Evolutionary conservation across 2,797 vertebrate genomes (phyloP), one percentile per base, ranked within the genome.

Genomic region (Hydrocynus forskahlii): DNA sequence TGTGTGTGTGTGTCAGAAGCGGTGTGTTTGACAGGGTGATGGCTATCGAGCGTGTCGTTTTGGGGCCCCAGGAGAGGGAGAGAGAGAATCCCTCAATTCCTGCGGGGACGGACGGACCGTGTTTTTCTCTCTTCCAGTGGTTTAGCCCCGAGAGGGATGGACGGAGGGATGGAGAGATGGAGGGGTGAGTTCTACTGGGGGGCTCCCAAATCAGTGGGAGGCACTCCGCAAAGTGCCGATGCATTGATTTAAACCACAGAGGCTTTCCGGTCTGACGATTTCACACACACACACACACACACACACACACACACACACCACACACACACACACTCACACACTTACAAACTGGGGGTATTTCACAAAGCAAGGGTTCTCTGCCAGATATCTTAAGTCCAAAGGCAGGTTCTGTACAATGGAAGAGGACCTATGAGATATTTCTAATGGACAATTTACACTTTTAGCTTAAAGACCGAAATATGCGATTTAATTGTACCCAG

Each of bases 171-270:
- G 67, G 79, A 68, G 9, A 67, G 63, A 75, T n/a, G 23, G 38
- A 66, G 63, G 35, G 80, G 35, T 70, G 73, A 63, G 74, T 35
- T 75, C 85, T 81, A 75, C 23, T 48, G 85, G 80, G 77, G 80
- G 29, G 38, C 90, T 91, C 86, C 91, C 91, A 91, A 92, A 92
- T 92, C 90, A 91, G 92, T 89, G 52, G 83, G 78, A 89, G 48
- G 81, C 86, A 86, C 89, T 91, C 91, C 90, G 90, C 89, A 94
- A 93, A 94, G 93, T 94, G 93, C 90, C 92, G 90, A 89, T 91
- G 93, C 92, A 95, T 93, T 93, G 93, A 95, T 95, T 95, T 93
- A 91, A 89, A 90, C 92, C 89, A 88, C 87, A 84, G 85, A 90
- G 90, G 86, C 89, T 89, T 94, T 93, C 91, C 90, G 84, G 87